These are phyloP conservation scores for Ictidomys tridecemlineatus DNA, from an alignment of 2,113 vertebrate species.

Conservation along the genomic window DNA sequence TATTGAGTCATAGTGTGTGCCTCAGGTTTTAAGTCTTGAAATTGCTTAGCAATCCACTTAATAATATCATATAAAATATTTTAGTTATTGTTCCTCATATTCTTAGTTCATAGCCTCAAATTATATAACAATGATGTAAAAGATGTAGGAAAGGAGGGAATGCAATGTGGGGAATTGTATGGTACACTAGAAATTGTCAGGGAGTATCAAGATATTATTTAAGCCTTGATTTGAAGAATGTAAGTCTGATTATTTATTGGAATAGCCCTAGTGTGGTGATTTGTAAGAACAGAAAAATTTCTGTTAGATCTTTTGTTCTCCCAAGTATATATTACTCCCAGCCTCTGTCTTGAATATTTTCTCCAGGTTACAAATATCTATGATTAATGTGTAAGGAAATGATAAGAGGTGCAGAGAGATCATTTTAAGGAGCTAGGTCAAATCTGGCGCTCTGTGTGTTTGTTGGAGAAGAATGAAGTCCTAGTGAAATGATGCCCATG, in stretches of 20 bases:
- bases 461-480: conserved; percentile 31
- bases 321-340: conserved; percentile 39
- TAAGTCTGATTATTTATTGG: background rate
- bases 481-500: background rate
- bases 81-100: conserved; percentile 25
- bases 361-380: background rate
- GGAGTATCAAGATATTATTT: background rate
- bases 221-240: background rate
- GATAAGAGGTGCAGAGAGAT: background rate
- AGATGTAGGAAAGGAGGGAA: conserved; percentile 13
- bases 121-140: conserved; percentile 11
- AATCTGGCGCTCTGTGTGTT: background rate
- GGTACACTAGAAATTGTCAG: background rate
- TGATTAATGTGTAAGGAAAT: conserved; percentile 41
- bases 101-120: conserved; percentile 46
- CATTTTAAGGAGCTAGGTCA: conserved; percentile 17
- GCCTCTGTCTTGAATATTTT: conserved; percentile 43
- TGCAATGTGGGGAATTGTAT: background rate
- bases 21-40: conserved; percentile 43
- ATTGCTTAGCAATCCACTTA: conserved; percentile 50
- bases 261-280: background rate
- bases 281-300: conserved; percentile 7
- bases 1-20: conserved; percentile 25
- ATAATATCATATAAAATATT: conserved; percentile 54
- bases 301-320: conserved; percentile 55